Conservation (phyloP, 2,797 vertebrate genomes). For the Rhinoraja longicauda region DNA sequence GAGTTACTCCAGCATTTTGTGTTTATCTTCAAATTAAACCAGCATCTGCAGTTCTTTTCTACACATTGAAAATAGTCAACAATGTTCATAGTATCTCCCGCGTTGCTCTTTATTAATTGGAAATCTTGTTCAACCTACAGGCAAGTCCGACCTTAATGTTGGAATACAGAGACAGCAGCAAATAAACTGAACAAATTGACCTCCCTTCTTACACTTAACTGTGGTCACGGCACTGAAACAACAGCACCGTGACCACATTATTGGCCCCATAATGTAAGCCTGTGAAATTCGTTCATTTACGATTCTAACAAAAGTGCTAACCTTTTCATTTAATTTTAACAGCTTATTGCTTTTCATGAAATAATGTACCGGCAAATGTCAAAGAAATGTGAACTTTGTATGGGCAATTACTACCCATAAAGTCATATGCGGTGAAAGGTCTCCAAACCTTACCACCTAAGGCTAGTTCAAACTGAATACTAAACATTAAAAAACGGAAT, state of each 20-base stretch:
- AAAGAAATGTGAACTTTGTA: neutral
- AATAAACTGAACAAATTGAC: neutral
- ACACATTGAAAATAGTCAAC: neutral
- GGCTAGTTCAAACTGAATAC: neutral
- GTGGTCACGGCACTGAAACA: neutral
- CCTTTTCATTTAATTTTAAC: constrained; percentile 5
- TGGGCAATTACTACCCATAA: neutral
- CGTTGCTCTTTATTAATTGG: neutral
- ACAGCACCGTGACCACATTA: neutral
- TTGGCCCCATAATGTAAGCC: neutral
- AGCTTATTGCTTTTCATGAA: neutral
- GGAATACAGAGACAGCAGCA: neutral
- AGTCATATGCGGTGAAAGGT: neutral
- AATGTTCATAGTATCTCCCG: neutral
- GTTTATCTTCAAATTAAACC: too few relatives aligned
- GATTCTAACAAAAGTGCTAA: neutral
- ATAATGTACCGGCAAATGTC: neutral
- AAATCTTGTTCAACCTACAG: neutral
- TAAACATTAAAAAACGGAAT: neutral
- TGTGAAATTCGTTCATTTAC: neutral
- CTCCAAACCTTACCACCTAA: neutral
- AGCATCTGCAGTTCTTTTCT: too few relatives aligned
- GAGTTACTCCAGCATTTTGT: too few relatives aligned
- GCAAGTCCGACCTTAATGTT: neutral
- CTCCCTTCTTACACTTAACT: neutral